Evolutionary conservation across 2,113 vertebrate genomes (phyloP), one percentile per base, ranked within the genome.

Genomic region (Otocyon megalotis): DNA sequence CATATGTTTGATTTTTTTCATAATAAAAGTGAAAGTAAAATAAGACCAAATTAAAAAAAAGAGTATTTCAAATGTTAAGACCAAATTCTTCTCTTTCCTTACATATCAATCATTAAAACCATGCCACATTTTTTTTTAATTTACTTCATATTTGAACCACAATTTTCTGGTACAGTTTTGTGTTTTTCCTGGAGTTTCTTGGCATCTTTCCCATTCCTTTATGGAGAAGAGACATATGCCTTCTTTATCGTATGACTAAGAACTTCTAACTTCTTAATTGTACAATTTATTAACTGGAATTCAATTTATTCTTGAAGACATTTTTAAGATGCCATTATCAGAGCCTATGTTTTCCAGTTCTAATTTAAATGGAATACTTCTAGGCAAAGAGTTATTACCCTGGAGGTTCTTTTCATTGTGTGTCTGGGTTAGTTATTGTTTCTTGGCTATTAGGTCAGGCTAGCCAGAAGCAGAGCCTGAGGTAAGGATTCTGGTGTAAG

Each of bases 161-260:
- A 88, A 54, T 84, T 90, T 93, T 71, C 32, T 91, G 63, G 28
- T 93, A 62, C 1, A 88, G 77, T 71, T 93, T 77, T 72, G 28
- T 54, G n/a, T 76, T 93, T 95, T 96, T 92, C 53, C 69, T 97
- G 69, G 53, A 90, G 87, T 92, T 90, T 92, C 74, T 94, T 69
- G 69, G 92, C 62, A 86, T 22, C 11, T 87, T 79, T 81, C 62
- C 76, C 19, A 20, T 58, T 92, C 24, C n/a, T 72, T 88, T 72
- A 62, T 60, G 48, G 19, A 95, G 32, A 60, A 82, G 72, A 88
- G 86, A 37, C 22, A 17, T 3, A 2, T 20, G 19, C 32, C 58
- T 97, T 92, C 76, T 95, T 88, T 43, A 60, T 62, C 53, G 13
- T 50, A 62, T 88, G 71, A 91, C 71, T 90, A 95, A 94, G 76